Conservation (phyloP, 2,113 vertebrate genomes). For the Bubo bubo region DNA sequence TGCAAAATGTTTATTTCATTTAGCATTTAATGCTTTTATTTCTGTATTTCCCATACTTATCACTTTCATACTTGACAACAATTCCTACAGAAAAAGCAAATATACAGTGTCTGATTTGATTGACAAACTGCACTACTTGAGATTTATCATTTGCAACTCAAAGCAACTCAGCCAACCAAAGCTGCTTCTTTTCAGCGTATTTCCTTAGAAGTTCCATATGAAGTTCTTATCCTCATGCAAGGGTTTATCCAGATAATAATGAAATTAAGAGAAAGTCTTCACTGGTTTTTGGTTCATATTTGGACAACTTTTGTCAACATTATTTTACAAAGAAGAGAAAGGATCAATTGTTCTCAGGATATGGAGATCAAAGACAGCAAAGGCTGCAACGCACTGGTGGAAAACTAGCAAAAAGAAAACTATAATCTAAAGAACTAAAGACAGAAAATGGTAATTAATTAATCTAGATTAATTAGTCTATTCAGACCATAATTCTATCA, state of each 20-base stretch:
- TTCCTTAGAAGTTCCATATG: background rate
- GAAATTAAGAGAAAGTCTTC: background rate
- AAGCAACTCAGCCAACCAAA: background rate
- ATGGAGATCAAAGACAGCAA: background rate
- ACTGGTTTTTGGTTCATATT: background rate
- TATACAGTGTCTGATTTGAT: background rate
- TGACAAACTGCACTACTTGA: background rate
- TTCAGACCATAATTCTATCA: background rate
- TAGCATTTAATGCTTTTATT: background rate
- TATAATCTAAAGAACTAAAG: background rate
- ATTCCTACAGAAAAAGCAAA: background rate
- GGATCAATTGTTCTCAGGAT: background rate
- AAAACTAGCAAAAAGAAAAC: background rate
- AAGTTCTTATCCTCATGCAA: background rate
- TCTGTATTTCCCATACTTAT: background rate
- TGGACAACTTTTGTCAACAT: background rate
- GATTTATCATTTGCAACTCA: background rate
- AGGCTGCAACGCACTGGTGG: background rate
- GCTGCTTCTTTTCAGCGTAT: background rate
- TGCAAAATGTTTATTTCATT: background rate
- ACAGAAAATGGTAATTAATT: background rate
- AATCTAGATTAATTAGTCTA: background rate
- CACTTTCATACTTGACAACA: background rate
- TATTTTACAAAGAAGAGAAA: background rate
- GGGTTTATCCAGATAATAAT: background rate